A percentile compares a stretch with the other conserved stretches of the same genome.
phyloP scores from a whole-genome alignment of 2,113 vertebrate genomes.

The Corvus hawaiiensis region DNA sequence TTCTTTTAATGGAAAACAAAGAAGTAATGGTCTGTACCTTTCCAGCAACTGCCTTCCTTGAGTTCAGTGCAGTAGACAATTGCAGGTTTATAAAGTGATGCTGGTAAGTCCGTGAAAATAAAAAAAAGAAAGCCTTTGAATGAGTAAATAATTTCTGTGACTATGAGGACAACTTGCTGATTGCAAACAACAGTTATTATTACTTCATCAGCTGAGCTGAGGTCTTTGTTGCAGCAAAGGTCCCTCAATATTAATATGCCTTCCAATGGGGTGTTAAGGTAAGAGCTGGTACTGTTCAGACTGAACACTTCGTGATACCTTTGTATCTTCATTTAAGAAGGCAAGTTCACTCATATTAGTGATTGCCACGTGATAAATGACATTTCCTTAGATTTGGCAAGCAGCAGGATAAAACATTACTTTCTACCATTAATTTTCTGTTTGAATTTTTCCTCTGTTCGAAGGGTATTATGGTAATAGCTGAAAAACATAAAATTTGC shows the following conservation, averaged over 20 bases:
- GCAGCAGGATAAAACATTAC: neutral
- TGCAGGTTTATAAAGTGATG: neutral
- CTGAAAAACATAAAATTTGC: neutral
- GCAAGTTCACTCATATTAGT: neutral
- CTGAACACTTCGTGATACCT: neutral
- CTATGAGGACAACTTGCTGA: neutral
- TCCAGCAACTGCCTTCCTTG: neutral
- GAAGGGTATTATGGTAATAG: neutral
- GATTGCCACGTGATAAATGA: neutral
- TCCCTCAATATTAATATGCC: neutral
- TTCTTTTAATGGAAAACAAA: constrained; percentile 54
- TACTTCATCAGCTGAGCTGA: neutral
- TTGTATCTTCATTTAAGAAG: neutral
- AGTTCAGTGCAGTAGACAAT: constrained; percentile 3
- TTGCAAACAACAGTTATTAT: neutral
- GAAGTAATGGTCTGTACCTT: constrained; percentile 41
- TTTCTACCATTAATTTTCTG: neutral
- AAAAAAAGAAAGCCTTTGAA: neutral
- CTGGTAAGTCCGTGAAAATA: neutral
- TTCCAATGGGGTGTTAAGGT: neutral
- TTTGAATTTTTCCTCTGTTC: neutral
- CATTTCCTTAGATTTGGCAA: neutral
- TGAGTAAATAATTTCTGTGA: neutral
- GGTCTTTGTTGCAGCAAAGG: neutral
- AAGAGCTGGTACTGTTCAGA: neutral